Conservation (phyloP, 2,797 vertebrate species). For the Limnodromus scolopaceus region DNA sequence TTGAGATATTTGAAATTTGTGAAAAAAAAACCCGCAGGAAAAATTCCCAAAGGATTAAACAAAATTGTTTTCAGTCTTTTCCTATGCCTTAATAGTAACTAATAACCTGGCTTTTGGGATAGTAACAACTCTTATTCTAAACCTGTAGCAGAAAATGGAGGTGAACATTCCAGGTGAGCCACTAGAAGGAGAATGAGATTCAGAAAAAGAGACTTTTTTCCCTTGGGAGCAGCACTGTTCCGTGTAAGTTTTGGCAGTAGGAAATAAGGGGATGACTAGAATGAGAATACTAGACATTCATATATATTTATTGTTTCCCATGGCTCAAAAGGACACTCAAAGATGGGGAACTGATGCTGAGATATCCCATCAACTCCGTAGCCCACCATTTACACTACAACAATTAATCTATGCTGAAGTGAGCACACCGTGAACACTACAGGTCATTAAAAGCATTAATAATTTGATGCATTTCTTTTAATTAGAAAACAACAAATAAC, state of each 20-base stretch:
- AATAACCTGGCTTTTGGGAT: neutral
- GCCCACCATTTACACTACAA: neutral
- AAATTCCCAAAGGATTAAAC: neutral
- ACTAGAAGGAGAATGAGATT: neutral
- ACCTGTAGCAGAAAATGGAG: neutral
- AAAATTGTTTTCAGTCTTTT: neutral
- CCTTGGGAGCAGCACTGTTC: neutral
- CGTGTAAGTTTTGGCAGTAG: rapidly evolving
- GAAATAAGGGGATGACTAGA: neutral
- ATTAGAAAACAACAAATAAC: neutral
- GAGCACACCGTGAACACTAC: neutral
- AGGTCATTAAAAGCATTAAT: neutral
- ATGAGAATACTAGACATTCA: neutral
- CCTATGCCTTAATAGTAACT: neutral
- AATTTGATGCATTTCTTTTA: neutral
- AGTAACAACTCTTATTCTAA: neutral
- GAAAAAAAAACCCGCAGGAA: neutral
- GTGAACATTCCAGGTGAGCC: neutral
- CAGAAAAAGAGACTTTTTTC: neutral
- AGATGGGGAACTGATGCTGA: neutral
- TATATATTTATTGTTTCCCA: neutral
- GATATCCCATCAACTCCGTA: neutral
- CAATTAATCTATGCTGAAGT: neutral
- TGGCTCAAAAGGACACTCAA: neutral
- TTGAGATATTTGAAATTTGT: neutral